Percentiles rank a stretch among this genome's conserved stretches.
phyloP scores from a whole-genome alignment of 1,140 invertebrate genomes.

The Bacillus rossius region DNA sequence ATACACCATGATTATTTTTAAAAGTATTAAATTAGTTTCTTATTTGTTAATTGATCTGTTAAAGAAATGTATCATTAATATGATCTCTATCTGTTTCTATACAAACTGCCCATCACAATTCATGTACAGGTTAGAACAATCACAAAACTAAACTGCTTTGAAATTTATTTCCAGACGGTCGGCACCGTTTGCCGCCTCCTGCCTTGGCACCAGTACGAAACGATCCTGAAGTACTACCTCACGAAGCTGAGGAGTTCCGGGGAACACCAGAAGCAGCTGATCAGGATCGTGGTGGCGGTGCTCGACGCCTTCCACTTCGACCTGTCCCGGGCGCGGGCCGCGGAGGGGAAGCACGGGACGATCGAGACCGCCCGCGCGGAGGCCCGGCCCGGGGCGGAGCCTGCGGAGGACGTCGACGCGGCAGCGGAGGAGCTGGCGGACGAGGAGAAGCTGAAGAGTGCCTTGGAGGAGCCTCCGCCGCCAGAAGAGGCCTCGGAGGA shows the following conservation, averaged over 20 bases:
- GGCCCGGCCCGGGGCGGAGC: too few species aligned
- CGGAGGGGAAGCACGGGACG: constrained; percentile 21
- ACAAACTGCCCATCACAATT: too few species aligned
- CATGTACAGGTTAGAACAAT: too few species aligned
- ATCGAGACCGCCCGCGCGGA: too few species aligned
- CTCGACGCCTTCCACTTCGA: constrained; percentile 93
- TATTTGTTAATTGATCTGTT: too few species aligned
- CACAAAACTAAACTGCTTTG: constrained; percentile 1
- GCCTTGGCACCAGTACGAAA: constrained; percentile 84
- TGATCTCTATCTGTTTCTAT: too few species aligned
- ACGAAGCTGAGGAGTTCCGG: constrained; percentile 56
- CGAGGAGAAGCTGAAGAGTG: constrained; percentile 30
- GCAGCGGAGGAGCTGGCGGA: constrained; percentile 23
- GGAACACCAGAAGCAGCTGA: constrained; percentile 75
- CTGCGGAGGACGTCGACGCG: not conserved
- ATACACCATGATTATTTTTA: too few species aligned
- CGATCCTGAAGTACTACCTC: constrained; percentile 74
- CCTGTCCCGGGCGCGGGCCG: constrained; percentile 55
- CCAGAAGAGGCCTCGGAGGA: not conserved
- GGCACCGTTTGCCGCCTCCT: constrained; percentile 67
- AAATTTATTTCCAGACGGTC: constrained; percentile 45
- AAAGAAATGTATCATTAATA: too few species aligned
- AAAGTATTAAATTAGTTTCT: too few species aligned
- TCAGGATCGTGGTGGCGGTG: constrained; percentile 74
- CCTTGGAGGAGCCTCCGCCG: constrained; percentile 28